Percentiles rank a stretch among this genome's conserved stretches.
Conservation (phyloP, 2,113 vertebrate species). For the Rhinolophus sinicus region DNA sequence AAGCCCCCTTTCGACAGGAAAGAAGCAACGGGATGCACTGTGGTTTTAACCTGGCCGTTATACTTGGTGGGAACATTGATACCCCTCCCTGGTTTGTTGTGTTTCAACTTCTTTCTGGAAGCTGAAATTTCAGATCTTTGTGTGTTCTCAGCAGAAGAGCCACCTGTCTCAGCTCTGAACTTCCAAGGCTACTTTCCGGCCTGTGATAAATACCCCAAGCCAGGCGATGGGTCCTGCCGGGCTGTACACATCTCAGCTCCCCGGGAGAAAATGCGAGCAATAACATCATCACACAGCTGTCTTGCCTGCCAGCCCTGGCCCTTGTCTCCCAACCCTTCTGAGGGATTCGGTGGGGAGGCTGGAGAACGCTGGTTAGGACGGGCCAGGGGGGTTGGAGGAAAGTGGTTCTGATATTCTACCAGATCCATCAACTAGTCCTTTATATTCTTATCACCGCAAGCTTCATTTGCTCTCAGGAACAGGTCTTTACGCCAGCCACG, state of each 20-base stretch:
- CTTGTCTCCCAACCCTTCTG: not conserved
- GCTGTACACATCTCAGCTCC: not conserved
- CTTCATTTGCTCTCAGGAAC: not conserved
- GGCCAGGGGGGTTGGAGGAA: not conserved
- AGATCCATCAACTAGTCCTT: accelerated
- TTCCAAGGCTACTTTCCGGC: not conserved
- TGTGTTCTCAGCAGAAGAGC: not conserved
- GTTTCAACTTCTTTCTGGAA: not conserved
- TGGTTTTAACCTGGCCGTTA: not conserved
- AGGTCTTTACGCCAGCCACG: not conserved
- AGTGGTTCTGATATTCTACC: accelerated
- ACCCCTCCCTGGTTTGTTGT: not conserved
- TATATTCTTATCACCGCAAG: not conserved
- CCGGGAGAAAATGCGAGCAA: not conserved
- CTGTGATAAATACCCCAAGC: not conserved
- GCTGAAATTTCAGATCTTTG: not conserved
- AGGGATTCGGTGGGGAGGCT: not conserved
- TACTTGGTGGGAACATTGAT: accelerated
- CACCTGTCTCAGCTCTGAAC: not conserved
- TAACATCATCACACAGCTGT: accelerated
- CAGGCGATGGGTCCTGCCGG: not conserved
- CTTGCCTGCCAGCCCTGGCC: not conserved
- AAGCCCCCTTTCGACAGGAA: not conserved
- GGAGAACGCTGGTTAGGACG: accelerated
- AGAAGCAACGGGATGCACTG: not conserved